Base-by-base conservation (phyloP, 2,888 invertebrate species). In the Sphaerophoria rueppellii region DNA sequence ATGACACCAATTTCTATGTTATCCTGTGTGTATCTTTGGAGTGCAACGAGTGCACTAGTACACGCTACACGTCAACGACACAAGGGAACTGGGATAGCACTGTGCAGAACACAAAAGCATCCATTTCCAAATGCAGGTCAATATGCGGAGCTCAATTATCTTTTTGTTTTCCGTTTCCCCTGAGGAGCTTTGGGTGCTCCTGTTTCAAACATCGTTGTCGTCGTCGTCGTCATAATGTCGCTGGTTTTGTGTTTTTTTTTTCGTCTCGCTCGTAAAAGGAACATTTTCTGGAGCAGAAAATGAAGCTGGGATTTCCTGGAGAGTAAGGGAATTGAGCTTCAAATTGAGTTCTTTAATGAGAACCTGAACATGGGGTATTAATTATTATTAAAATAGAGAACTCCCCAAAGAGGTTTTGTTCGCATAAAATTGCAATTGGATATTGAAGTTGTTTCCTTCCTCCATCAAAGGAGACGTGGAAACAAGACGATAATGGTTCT, bases 41-140 rank as follows among this genome's bases (percentile, higher is more conserved):
- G 50, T 57, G 70, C 50, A 50, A n/a, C 6, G 34, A 67, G 63
- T 46, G 46, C 14, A 57, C 65, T 58, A 43, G 60, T 12, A 60
- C 60, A 60, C 24, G 60, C 43, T 43, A 60, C 60, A 60, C 24
- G 60, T 60, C 60, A 60, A 60, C 24, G 40, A 40, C 24, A 58
- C 40, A 60, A 60, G 34, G 52, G 65, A 55, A n/a, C 14, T 32
- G 46, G 67, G 40, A 9, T 50, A 4, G 6, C 16, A 6, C 11
- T 58, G 52, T 3, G 37, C 52, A 7, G 43, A 14, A 43, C 65
- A 74, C 11, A 67, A 69, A 74, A 58, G 75, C 60, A 79, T 75
- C 57, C 71, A 75, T 55, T 83, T 79, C 4, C 75, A 74, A 63
- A 83, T 80, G 60, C 83, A 72, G 83, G 83, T 83, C 83, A 80